These are phyloP conservation scores for Mohoua ochrocephala DNA, from an alignment of 2,113 vertebrate genomes.

Conservation along the genomic window DNA sequence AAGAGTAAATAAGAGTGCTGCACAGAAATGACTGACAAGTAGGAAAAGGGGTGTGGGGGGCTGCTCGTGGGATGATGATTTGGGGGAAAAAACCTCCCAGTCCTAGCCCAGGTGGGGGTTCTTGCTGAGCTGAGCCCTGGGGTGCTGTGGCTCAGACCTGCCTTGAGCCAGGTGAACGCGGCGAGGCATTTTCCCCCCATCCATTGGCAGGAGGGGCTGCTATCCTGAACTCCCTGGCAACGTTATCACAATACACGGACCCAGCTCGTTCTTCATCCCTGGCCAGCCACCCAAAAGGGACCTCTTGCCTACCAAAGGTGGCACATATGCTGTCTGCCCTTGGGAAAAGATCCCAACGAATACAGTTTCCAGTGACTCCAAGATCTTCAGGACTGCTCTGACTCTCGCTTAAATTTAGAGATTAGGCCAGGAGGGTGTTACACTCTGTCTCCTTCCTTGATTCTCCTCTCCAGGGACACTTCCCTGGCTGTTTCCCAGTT, in stretches of 20 bases:
- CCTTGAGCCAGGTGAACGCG: background rate
- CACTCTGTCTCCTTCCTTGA: background rate
- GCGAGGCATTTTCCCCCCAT: background rate
- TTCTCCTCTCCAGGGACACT: background rate
- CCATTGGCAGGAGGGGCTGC: background rate
- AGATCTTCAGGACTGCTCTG: background rate
- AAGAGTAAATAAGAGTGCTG: background rate
- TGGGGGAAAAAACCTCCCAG: background rate
- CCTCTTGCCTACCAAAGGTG: background rate
- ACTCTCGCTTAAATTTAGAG: background rate
- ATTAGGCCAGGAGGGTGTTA: background rate
- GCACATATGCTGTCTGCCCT: background rate
- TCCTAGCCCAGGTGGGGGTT: background rate
- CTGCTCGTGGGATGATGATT: background rate
- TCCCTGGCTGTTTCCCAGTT: background rate
- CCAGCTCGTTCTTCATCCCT: too few species aligned
- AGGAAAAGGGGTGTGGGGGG: fast-evolving
- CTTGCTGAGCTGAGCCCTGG: background rate
- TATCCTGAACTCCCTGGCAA: background rate
- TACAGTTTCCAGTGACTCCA: background rate
- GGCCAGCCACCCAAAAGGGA: background rate
- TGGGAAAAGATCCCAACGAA: background rate
- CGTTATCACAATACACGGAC: fast-evolving
- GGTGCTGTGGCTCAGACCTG: background rate
- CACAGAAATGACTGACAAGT: background rate